A percentile compares a stretch with the other conserved stretches of the same genome.
These are phyloP conservation scores for Sula dactylatra DNA, from an alignment of 2,113 vertebrate genomes.

Conservation along the genomic window DNA sequence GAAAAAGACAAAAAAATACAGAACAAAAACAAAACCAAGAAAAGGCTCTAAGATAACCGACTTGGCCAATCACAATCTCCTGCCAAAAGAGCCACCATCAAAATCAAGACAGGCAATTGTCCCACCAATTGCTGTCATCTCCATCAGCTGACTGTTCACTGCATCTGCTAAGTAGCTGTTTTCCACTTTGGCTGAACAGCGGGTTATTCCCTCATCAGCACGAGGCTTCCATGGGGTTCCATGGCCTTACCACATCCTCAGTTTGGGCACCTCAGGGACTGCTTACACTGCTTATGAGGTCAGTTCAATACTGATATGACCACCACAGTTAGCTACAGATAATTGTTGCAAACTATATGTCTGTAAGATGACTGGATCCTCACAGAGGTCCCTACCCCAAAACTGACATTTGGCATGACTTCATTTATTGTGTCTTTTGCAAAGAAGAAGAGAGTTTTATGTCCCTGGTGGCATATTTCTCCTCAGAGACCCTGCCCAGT, in stretches of 20 bases:
- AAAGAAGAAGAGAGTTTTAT: neutral
- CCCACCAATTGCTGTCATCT: neutral
- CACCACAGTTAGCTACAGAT: neutral
- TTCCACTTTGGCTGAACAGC: neutral
- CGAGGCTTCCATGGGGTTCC: neutral
- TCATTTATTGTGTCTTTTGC: neutral
- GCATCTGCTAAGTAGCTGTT: neutral
- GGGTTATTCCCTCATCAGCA: neutral
- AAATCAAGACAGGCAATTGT: neutral
- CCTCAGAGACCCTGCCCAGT: neutral
- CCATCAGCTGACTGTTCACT: neutral
- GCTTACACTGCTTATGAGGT: neutral
- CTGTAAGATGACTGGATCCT: accelerated
- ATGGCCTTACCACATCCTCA: neutral
- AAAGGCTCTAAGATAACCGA: neutral
- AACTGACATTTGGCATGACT: neutral
- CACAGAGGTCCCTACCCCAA: neutral
- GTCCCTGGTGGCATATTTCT: neutral
- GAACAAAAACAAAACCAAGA: neutral
- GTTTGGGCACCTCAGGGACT: neutral
- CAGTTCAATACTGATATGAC: neutral
- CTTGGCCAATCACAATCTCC: neutral
- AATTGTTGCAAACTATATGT: neutral
- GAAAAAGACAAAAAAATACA: no score
- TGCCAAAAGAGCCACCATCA: neutral